Base-by-base conservation (phyloP, 2,113 vertebrate genomes). In the Proteles cristata region DNA sequence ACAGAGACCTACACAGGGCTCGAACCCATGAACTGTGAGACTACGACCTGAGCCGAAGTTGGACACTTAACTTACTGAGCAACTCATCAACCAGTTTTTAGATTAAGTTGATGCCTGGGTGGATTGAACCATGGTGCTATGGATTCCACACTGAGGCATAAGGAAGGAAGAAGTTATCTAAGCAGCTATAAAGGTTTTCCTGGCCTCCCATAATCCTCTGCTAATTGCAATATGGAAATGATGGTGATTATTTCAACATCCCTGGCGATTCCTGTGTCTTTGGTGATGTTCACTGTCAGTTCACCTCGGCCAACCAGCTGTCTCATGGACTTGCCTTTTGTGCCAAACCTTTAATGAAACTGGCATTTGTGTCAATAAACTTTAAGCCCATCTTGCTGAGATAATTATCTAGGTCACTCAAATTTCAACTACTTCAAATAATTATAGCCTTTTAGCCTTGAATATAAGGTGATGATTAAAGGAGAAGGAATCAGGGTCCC, bases 341-440 rank as follows among this genome's bases (percentile, higher is more conserved):
- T 80, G 93, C 96, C 90, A 97, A 96, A 97, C 94, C 96, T 97
- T 97, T 96, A 96, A 97, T 96, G 96, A 96, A 97, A 97, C 93
- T 95, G 95, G 97, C 97, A 97, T 97, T 98, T 96, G 97, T 97
- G 97, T 97, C 98, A 98, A 98, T 98, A 97, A 98, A 98, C 88
- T 97, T 97, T 96, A 94, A 97, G 96, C 48, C 82, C 97, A 83
- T 95, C 94, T 98, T 96, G 95, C 97, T 96, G 95, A 97, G 96
- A 94, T 97, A 96, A 98, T 97, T 97, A 97, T 98, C 95, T 93
- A 33, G 97, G 96, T 98, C 97, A 95, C 95, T 98, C 95, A 93
- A 90, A 98, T 98, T 98, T 97, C 92, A 93, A 88, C 95, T 97
- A 97, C 97, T 97, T 98, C 96, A 97, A 97, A 98, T 98, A 98